Base-by-base conservation (phyloP, 2,797 vertebrate species). In the Poeciliopsis paucimaculata region DNA sequence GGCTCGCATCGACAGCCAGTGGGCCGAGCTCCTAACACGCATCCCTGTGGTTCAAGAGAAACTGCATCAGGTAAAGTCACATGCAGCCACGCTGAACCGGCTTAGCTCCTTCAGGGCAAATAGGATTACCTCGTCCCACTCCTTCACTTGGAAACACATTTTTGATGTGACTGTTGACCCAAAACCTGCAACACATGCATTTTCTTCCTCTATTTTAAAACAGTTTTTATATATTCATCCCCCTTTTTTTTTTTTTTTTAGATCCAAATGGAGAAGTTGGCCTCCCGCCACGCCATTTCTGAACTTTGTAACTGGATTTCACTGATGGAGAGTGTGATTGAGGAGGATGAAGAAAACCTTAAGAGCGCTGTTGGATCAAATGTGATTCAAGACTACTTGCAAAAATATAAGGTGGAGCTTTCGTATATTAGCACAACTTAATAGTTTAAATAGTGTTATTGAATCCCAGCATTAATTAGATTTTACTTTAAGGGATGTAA, bases 261-360 rank as follows among this genome's bases (percentile, higher is more conserved):
- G 98, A 96, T 99, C 51, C 98, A 99, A 82, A 99, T 99, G 98
- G 98, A 99, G 88, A 99, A 97, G 92, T 86, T 99, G 87, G 97
- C 98, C 12, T 99, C 98, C 34, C 96, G 97, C 20, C 97, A 98
- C 66, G 97, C 98, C 70, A 98, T 99, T 75, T 95, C 96, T 53
- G 98, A 99, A 93, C 93, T 99, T 76, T 97, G 97, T 89, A 97
- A 96, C 84, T 99, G 98, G 98, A 98, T 99, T 89, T 96, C 96
- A 0, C 77, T 98, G 77, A 98, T 99, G 98, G 98, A 99, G 94
- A 97, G 96, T 60, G 92, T 97, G 51, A 97, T 97, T 75, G 95
- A 97, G 31, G 96, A 97, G 81, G 98, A 99, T 83, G 96, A 98
- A 88, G 96, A 97, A 85, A 96, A 96, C 78, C 97, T 99, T 20